Conservation (phyloP, 1,140 invertebrate genomes). For the Caenorhabditis remanei region DNA sequence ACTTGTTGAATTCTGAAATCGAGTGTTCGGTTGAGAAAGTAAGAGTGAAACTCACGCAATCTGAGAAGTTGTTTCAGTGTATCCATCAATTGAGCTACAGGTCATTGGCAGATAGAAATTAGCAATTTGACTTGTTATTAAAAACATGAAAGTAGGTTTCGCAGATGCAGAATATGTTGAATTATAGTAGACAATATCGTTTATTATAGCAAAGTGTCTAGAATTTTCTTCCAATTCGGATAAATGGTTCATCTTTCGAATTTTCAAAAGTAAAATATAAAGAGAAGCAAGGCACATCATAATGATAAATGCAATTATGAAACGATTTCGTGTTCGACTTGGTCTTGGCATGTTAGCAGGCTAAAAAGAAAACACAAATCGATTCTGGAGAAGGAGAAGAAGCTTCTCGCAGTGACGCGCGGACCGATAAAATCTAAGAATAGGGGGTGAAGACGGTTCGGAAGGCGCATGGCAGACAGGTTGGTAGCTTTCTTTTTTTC, state of each 20-base stretch:
- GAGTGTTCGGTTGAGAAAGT: too few species aligned
- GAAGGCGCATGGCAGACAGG: constrained; percentile 24
- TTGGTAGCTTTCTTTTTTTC: constrained; percentile 6
- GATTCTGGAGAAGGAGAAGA: constrained; percentile 25
- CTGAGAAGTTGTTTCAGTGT: constrained; percentile 38
- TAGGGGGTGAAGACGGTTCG: constrained; percentile 26
- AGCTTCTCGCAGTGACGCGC: constrained; percentile 19
- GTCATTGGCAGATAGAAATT: constrained; percentile 52
- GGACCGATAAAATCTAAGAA: constrained; percentile 33
- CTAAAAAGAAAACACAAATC: constrained; percentile 22
- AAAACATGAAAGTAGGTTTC: constrained; percentile 23
- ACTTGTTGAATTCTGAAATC: constrained; percentile 34
- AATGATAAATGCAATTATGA: constrained; percentile 38
- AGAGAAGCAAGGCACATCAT: constrained; percentile 34
- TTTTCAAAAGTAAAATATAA: constrained; percentile 33
- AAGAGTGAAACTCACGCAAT: neutral
- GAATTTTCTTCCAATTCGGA: constrained; percentile 17
- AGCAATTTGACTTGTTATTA: constrained; percentile 37
- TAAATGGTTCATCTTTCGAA: constrained; percentile 31
- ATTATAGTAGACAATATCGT: constrained; percentile 45
- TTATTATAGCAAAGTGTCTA: constrained; percentile 33
- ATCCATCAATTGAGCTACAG: constrained; percentile 42
- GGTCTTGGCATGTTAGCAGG: constrained; percentile 37
- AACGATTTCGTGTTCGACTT: constrained; percentile 35
- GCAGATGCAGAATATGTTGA: constrained; percentile 30